Conservation (phyloP, 2,113 vertebrate species). For the Zosterops pallidus region DNA sequence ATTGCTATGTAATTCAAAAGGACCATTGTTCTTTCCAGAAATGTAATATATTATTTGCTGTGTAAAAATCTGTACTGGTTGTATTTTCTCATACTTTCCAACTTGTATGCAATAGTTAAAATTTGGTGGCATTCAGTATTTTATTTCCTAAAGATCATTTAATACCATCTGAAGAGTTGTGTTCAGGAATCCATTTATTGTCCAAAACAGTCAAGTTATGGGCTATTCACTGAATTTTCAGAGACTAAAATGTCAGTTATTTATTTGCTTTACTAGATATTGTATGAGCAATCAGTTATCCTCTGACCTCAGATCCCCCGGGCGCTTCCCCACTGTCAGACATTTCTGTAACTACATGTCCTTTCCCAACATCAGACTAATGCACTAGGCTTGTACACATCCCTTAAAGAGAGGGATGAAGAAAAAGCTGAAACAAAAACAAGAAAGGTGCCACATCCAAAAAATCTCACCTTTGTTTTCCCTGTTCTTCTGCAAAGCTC, state of each 20-base stretch:
- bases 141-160: not conserved
- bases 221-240: not conserved
- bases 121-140: not conserved
- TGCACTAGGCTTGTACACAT: not conserved
- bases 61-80: not conserved
- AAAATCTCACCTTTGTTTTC: not conserved
- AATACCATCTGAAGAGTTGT: not conserved
- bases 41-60: not conserved
- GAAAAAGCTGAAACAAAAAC: not conserved
- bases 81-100: not conserved
- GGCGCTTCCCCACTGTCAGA: constrained; percentile 53
- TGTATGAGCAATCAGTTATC: constrained; percentile 25
- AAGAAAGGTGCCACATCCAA: not conserved
- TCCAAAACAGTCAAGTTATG: not conserved
- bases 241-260: not conserved
- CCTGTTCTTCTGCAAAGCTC: not conserved
- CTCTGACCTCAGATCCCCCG: constrained; percentile 8
- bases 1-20: not conserved
- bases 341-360: constrained; percentile 35
- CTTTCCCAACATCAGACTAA: not conserved
- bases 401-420: not conserved
- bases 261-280: constrained; percentile 48
- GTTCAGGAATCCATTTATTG: not conserved
- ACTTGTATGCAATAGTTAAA: not conserved
- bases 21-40: not conserved